Evolutionary conservation across 1,140 invertebrate genomes (phyloP).

Genomic region (Sipha flava): DNA sequence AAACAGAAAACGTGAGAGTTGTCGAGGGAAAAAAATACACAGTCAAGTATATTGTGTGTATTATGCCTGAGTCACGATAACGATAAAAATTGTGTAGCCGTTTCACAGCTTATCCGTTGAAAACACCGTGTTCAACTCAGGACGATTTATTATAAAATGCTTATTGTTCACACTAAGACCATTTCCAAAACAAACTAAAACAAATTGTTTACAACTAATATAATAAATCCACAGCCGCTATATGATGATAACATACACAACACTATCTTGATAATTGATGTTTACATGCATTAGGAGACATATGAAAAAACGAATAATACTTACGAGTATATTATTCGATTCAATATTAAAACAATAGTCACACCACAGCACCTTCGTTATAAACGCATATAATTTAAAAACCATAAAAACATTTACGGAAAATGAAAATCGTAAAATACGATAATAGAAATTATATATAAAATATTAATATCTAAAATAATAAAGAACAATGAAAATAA

Average conservation of each 20-base stretch:
- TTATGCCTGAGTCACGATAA: neutral
- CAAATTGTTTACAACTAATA: neutral
- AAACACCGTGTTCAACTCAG: neutral
- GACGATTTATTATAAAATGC: neutral
- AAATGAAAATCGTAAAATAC: too few species aligned
- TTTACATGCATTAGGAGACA: neutral
- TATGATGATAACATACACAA: neutral
- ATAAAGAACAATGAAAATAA: too few species aligned
- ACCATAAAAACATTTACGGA: too few species aligned
- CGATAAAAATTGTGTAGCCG: neutral
- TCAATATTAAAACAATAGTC: neutral
- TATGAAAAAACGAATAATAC: neutral
- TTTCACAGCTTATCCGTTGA: neutral
- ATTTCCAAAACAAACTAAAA: neutral
- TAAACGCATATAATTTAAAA: too few species aligned
- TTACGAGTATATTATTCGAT: neutral
- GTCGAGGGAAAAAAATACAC: neutral
- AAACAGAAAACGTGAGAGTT: slow-evolving; percentile 4
- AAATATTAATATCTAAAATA: too few species aligned
- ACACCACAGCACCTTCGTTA: neutral
- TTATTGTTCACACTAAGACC: neutral
- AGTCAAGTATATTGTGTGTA: neutral
- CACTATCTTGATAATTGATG: neutral
- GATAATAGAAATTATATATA: too few species aligned
- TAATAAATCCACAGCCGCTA: neutral